A percentile compares a stretch with the other conserved stretches of the same genome.
These are phyloP conservation scores for Drosophila athabasca DNA, from an alignment of 1,140 invertebrate species.

Conservation along the genomic window DNA sequence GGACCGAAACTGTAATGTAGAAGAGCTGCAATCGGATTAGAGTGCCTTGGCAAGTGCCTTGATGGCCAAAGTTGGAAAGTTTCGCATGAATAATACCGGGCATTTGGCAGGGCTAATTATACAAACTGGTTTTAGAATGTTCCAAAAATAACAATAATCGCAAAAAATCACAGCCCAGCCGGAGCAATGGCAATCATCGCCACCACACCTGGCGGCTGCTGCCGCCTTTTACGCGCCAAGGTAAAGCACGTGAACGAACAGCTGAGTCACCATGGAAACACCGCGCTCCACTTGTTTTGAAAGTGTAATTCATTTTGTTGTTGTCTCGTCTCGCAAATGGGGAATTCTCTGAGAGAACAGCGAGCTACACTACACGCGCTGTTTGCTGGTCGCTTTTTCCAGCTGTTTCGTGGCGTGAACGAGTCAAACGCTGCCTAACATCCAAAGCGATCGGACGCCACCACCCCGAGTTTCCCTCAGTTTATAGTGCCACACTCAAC, in stretches of 20 bases:
- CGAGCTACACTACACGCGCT: not conserved
- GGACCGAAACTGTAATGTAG: not conserved
- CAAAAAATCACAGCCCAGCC: constrained; percentile 10
- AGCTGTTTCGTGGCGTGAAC: constrained; percentile 29
- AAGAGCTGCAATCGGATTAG: too few species aligned
- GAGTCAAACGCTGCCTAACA: constrained; percentile 51
- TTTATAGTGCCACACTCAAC: constrained; percentile 1
- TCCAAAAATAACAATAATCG: constrained; percentile 48
- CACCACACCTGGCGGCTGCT: constrained; percentile 47
- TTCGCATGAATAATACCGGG: constrained; percentile 26
- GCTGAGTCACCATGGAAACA: constrained; percentile 56
- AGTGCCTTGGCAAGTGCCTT: too few species aligned
- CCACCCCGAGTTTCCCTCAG: not conserved
- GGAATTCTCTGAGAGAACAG: constrained; percentile 42
- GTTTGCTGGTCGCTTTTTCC: constrained; percentile 31
- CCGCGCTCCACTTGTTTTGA: constrained; percentile 63
- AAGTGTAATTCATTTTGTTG: constrained; percentile 51
- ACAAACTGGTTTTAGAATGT: constrained; percentile 56
- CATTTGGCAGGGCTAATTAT: constrained; percentile 28
- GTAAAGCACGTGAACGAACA: constrained; percentile 68
- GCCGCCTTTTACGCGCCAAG: constrained; percentile 74
- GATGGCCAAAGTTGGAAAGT: too few species aligned
- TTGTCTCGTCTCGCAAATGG: constrained; percentile 5
- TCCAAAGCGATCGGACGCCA: constrained; percentile 35
- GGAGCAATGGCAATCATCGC: constrained; percentile 40